Percentiles rank a stretch among this genome's conserved stretches.
These are phyloP conservation scores for Callyntrura guangdongensis DNA, from an alignment of 2,888 invertebrate species.

Conservation along the genomic window DNA sequence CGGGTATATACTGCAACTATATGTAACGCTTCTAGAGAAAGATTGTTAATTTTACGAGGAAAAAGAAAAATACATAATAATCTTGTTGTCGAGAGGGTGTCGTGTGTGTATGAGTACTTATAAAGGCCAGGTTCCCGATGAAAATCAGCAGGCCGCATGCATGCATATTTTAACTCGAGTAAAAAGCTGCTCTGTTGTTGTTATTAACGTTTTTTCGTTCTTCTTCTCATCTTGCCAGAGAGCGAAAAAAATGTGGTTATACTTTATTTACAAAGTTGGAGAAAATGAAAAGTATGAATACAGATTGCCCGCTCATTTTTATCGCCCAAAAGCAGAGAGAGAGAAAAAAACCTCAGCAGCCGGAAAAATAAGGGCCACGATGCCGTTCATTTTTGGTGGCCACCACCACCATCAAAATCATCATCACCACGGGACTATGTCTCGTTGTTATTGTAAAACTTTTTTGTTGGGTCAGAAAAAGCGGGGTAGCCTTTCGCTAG, in stretches of 20 bases:
- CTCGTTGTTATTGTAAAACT: background rate
- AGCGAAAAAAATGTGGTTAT: background rate
- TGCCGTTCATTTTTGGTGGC: background rate
- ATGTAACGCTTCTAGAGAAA: background rate
- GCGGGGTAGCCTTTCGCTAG: background rate
- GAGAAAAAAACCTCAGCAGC: conserved; percentile 5
- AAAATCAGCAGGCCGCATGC: conserved; percentile 15
- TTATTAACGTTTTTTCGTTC: background rate
- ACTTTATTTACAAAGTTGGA: conserved; percentile 39
- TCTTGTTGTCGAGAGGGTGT: conserved; percentile 14
- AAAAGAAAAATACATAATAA: background rate
- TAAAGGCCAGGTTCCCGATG: background rate
- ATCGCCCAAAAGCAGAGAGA: background rate
- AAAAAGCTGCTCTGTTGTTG: background rate
- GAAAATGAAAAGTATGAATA: conserved; percentile 58
- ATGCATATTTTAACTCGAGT: background rate
- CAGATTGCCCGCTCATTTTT: conserved; percentile 39
- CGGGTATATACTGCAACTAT: background rate
- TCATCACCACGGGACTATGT: too few species aligned
- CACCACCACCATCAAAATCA: background rate
- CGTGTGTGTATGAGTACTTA: background rate
- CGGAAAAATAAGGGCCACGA: background rate
- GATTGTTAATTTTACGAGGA: conserved; percentile 25
- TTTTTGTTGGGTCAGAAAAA: background rate
- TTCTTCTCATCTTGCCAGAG: conserved; percentile 20